phyloP scores from a whole-genome alignment of 1,140 invertebrate genomes.

The Nautilus pompilius region DNA sequence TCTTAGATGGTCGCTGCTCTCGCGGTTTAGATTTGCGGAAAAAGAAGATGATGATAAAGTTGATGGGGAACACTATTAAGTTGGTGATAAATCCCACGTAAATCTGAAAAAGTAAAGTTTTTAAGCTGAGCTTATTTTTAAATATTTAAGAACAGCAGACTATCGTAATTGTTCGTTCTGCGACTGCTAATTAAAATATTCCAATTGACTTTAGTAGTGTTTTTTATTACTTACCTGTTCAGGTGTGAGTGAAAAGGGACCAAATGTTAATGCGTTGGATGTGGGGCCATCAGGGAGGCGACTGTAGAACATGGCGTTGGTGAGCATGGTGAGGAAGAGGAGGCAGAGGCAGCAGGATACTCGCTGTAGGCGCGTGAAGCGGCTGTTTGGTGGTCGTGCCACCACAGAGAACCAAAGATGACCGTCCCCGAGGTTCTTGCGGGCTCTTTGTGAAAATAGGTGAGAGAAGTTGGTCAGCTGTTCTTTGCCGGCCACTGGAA shows the following conservation, averaged over 20 bases:
- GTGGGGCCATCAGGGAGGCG: conserved; percentile 24
- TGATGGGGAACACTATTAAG: conserved; percentile 60
- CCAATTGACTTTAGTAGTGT: no score
- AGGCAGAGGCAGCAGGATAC: conserved; percentile 61
- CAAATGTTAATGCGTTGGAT: conserved; percentile 48
- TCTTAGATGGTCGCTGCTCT: conserved; percentile 48
- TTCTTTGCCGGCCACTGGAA: conserved; percentile 59
- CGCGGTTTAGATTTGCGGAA: conserved; percentile 56
- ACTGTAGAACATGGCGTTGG: conserved; percentile 62
- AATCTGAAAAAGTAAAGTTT: conserved; percentile 40
- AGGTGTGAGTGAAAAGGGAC: conserved; percentile 56
- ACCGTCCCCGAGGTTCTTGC: conserved; percentile 59
- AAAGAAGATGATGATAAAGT: conserved; percentile 57
- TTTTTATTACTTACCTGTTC: conserved; percentile 47
- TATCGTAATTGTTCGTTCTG: background rate
- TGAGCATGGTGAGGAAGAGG: conserved; percentile 61
- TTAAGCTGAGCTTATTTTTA: no score
- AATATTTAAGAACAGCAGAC: no score
- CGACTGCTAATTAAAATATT: no score
- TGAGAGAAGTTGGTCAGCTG: conserved; percentile 58
- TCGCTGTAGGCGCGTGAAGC: conserved; percentile 59
- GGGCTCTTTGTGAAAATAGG: conserved; percentile 56
- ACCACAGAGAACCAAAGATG: conserved; percentile 64
- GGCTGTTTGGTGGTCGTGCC: conserved; percentile 57
- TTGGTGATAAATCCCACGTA: conserved; percentile 50